These are phyloP conservation scores for Tanypteryx hageni DNA, from an alignment of 2,888 invertebrate genomes.

Conservation along the genomic window DNA sequence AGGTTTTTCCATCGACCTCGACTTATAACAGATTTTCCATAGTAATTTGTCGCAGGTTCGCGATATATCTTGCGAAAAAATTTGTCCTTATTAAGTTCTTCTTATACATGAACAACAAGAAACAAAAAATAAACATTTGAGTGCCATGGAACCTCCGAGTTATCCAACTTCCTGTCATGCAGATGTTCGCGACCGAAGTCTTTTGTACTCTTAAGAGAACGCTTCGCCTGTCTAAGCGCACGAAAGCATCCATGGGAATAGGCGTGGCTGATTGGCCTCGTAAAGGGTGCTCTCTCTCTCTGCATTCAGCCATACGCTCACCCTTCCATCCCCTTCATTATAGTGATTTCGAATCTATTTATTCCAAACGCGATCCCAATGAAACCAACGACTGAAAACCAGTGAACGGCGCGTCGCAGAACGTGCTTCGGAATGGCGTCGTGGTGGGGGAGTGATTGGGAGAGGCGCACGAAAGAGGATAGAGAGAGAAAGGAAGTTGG, in stretches of 20 bases:
- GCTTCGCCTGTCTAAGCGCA: not conserved
- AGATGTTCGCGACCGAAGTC: conserved; percentile 16
- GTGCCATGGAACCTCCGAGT: not conserved
- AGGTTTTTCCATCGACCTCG: too few relatives aligned
- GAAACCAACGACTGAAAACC: not conserved
- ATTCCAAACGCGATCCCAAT: not conserved
- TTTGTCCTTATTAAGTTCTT: too few relatives aligned
- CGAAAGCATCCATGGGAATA: not conserved
- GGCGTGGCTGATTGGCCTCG: not conserved
- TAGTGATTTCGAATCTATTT: conserved; percentile 48
- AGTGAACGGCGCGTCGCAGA: too few relatives aligned
- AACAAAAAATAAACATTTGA: not conserved
- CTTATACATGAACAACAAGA: not conserved
- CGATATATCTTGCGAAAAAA: too few relatives aligned
- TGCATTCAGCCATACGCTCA: not conserved
- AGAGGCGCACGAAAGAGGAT: not conserved
- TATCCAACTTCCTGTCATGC: conserved; percentile 34
- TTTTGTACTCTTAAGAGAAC: not conserved
- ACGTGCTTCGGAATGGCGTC: too few relatives aligned
- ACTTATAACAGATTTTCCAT: too few relatives aligned
- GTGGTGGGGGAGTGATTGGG: too few relatives aligned
- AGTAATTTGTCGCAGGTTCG: too few relatives aligned
- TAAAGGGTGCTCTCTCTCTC: too few relatives aligned
- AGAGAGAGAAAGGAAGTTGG: not conserved
- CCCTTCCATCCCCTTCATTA: conserved; percentile 33